Evolutionary conservation across 2,797 vertebrate species (phyloP), one percentile per base, ranked within the genome.

Genomic region (Neopelma chrysocephalum): DNA sequence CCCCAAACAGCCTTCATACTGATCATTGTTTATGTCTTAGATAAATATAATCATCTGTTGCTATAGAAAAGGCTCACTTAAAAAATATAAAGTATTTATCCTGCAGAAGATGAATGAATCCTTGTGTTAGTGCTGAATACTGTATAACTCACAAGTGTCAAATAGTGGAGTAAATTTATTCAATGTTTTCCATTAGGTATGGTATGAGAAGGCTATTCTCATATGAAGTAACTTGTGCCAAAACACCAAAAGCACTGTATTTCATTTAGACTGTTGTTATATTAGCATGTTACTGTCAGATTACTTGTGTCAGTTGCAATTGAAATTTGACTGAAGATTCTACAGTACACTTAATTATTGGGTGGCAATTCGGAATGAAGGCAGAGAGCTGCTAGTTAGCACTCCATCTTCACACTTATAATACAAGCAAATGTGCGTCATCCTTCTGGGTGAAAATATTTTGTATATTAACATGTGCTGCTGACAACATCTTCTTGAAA

Each of bases 261-360:
- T 89, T 95, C 62, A 31, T 95, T 78, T 87, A 90, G 69, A 21
- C 65, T 89, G 36, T 58, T 90, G 36, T 58, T 82, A 36, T 6
- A 76, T 77, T 87, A 87, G 48, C 42, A 14, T 78, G 62, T 94
- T 70, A 57, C 87, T 94, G 84, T 93, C 92, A 92, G 78, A 64
- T 72, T 81, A 38, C 68, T 82, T 83, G 31, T 94, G 60, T 77
- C 87, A 90, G 75, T 60, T 85, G 86, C 48, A 15, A 56, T 29
- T 90, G 88, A 91, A 94, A 93, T 95, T 71, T 90, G 73, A 87
- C 57, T 88, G 66, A 96, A 61, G 72, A 87, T 91, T 94, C 72
- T 78, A 56, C 51, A 62, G 79, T 88, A 91, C 68, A 71, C 42
- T 88, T 95, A 92, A 94, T 95, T 91, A 92, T 88, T 56, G 75